Evolutionary conservation across 2,797 vertebrate genomes (phyloP), one percentile per base, ranked within the genome.

Genomic region (Orientallactaga sibirica): DNA sequence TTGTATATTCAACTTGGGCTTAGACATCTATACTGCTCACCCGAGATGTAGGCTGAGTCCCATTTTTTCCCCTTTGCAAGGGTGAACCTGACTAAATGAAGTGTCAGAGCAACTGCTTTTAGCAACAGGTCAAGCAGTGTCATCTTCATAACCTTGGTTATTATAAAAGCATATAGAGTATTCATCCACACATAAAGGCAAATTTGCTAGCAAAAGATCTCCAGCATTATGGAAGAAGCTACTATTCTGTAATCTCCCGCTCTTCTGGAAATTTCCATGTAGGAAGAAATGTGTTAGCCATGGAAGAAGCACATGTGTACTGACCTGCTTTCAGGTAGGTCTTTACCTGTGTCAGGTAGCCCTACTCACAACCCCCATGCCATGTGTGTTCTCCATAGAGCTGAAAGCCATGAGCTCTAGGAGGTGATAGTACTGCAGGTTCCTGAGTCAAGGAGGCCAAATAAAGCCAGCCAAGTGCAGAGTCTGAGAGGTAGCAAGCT

Each of bases 161-260:
- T 27, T 79, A 92, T 85, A 86, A 85, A 89, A 74, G 87, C 75
- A 90, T 41, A 22, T n/a, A 73, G n/a, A 88, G 64, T 66, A 70
- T 73, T 48, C 22, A 81, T 82, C 29, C 29, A 94, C 2, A 27
- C 3, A 15, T 66, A 20, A 61, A 83, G 81, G 27, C 94, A 96
- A 88, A 58, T 12, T 19, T 8, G 41, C 58, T 85, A 80, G 25
- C 8, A 71, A 70, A 37, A 62, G 24, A 73, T 76, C 55, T 16
- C 80, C 48, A 80, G 61, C 25, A 88, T 77, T 68, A 55, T 52
- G 61, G 86, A 66, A 2, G 15, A 58, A 86, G 43, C 41, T 68
- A 41, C 16, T 70, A 33, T 90, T 80, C 80, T 77, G 84, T 78
- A 83, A 88, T 93, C 79, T 76, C 86, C 61, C 89, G 1, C 58